Percentiles rank a stretch among this genome's conserved stretches.
Evolutionary conservation across 2,888 invertebrate species (phyloP).

Genomic region (Acrobeloides nanus): DNA sequence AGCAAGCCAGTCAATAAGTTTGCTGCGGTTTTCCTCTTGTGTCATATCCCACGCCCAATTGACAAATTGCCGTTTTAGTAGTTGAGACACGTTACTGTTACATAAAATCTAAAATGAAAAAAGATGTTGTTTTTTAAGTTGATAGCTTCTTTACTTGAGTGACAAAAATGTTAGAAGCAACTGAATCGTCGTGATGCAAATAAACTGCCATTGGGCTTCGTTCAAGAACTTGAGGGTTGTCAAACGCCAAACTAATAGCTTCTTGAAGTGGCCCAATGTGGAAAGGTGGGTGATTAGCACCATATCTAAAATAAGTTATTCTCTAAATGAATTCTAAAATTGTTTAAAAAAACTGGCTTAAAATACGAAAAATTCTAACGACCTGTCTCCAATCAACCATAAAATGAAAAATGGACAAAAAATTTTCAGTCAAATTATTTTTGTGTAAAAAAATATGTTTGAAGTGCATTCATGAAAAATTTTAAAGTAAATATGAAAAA

Average conservation of each 20-base stretch:
- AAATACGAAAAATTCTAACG: neutral
- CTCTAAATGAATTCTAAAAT: no score
- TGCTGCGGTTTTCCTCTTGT: slow-evolving; percentile 73
- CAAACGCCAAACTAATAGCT: slow-evolving; percentile 26
- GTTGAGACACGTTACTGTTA: slow-evolving; percentile 80
- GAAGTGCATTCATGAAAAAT: neutral
- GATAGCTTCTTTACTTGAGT: slow-evolving; percentile 13
- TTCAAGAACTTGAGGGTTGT: slow-evolving; percentile 57
- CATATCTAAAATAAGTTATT: slow-evolving; percentile 27
- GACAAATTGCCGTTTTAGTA: slow-evolving; percentile 79
- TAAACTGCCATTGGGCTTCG: slow-evolving; percentile 86
- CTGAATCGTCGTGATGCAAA: slow-evolving; percentile 89
- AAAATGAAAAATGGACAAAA: neutral
- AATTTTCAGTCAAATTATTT: neutral
- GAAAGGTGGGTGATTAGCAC: slow-evolving; percentile 26
- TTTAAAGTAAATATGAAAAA: neutral
- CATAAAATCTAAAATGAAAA: slow-evolving; percentile 64
- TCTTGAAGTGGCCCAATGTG: slow-evolving; percentile 18
- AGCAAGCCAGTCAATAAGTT: slow-evolving; percentile 59
- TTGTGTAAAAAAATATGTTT: neutral
- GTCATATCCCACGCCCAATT: slow-evolving; percentile 97
- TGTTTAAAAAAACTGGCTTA: neutral
- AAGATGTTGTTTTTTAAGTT: neutral
- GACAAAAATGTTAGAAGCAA: slow-evolving; percentile 81
- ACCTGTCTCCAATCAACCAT: no score